Conservation (phyloP, 37 sponge, comb jelly and placozoan genomes). For the Geodia barretti region DNA sequence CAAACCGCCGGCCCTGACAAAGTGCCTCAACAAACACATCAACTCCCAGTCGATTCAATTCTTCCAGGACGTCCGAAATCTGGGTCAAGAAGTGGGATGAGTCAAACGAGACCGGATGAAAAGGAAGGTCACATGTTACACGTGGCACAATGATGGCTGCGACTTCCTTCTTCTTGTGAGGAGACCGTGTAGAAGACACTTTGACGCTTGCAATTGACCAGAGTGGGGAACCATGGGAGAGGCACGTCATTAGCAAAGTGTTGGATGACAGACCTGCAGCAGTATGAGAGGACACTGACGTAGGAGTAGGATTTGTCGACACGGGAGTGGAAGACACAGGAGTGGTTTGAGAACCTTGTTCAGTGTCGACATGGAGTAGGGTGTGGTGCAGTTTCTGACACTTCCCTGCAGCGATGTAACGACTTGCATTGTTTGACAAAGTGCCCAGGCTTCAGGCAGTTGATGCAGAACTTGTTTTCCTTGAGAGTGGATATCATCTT, state of each 20-base stretch:
- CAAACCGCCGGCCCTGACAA: slow-evolving; percentile 23
- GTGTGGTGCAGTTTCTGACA: slow-evolving; percentile 55
- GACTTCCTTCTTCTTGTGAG: slow-evolving; percentile 11
- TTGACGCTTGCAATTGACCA: slow-evolving; percentile 21
- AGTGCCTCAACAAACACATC: slow-evolving; percentile 17
- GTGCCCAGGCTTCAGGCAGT: slow-evolving; percentile 34
- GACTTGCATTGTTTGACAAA: slow-evolving; percentile 37
- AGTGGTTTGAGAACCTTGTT: no score
- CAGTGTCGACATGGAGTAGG: slow-evolving; percentile 20
- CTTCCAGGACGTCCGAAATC: slow-evolving; percentile 27
- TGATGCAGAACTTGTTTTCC: slow-evolving; percentile 22
- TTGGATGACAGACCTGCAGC: slow-evolving; percentile 13
- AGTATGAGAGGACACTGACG: slow-evolving; percentile 16
- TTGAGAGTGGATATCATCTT: slow-evolving; percentile 10
- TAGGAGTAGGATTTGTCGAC: no score
- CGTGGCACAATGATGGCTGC: slow-evolving; percentile 41
- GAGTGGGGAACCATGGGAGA: slow-evolving; percentile 9
- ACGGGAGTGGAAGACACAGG: no score
- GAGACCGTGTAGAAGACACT: slow-evolving; percentile 14
- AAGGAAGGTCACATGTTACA: slow-evolving; percentile 41
- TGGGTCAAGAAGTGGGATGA: slow-evolving; percentile 26
- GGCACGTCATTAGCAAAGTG: slow-evolving; percentile 45
- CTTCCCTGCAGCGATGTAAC: slow-evolving; percentile 10
- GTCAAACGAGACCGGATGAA: slow-evolving; percentile 6
- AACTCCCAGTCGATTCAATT: slow-evolving; percentile 35